phyloP scores from a whole-genome alignment of 2,113 vertebrate genomes.

The Arothron firmamentum region DNA sequence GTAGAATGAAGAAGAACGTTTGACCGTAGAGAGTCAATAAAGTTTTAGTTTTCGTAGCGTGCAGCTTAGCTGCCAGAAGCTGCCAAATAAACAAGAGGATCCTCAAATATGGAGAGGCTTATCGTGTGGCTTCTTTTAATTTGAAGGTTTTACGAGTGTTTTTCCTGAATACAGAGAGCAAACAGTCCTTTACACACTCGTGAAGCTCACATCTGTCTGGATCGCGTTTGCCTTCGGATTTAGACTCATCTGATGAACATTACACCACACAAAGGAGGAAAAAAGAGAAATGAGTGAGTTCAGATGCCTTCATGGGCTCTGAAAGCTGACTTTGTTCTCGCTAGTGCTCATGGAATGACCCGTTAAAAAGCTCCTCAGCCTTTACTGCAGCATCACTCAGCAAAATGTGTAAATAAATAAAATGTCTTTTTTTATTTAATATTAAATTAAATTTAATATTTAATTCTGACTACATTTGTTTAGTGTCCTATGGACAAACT shows the following conservation, averaged over 20 bases:
- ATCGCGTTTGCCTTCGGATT: slow-evolving; percentile 39
- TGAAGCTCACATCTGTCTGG: slow-evolving; percentile 31
- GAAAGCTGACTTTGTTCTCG: neutral
- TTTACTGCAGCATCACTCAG: neutral
- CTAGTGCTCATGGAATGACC: too few relatives aligned
- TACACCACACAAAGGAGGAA: slow-evolving; percentile 18
- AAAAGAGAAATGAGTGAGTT: slow-evolving; percentile 4
- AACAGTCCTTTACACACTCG: slow-evolving; percentile 38
- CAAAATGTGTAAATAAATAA: neutral
- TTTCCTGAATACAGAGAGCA: slow-evolving; percentile 18
- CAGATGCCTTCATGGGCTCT: neutral
- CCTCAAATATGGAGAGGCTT: slow-evolving; percentile 60
- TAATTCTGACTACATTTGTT: neutral
- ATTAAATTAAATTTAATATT: too few relatives aligned
- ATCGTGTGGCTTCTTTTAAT: slow-evolving; percentile 46
- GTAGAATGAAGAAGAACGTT: neutral
- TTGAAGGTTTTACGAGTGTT: slow-evolving; percentile 28
- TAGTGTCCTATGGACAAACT: too few relatives aligned
- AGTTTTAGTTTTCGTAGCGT: slow-evolving; percentile 12
- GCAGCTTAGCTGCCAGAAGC: slow-evolving; percentile 39
- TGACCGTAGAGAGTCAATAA: too few relatives aligned
- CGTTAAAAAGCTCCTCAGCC: neutral
- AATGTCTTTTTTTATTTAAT: too few relatives aligned
- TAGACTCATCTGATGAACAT: slow-evolving; percentile 33
- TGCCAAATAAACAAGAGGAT: slow-evolving; percentile 63